Base-by-base conservation (phyloP, 2,113 vertebrate genomes). In the Pollimyrus isidori region DNA sequence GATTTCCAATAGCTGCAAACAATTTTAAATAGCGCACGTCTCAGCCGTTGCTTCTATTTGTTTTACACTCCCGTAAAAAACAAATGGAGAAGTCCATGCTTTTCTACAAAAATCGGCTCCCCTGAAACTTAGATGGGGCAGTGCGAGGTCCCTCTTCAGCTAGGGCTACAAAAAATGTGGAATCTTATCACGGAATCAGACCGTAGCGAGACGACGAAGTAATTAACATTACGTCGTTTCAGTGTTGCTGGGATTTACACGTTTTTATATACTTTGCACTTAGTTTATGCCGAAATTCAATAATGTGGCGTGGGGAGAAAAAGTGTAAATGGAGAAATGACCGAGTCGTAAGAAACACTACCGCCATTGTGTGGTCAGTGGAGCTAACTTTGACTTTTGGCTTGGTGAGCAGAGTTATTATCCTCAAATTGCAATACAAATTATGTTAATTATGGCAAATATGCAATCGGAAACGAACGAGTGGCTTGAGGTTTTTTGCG, bases 1-100 rank as follows among this genome's bases (percentile, higher is more conserved):
- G 82, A 46, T 84, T 84, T n/a, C 45, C 39, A 45, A 84, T 84
- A 80, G 73, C 73, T 80, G 73, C 73, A 84, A 84, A 84, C 82
- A 84, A 48, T 82, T 42, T 45, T 39, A 76, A 87, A 87, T 87
- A 46, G 19, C 83, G 23, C 21, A 45, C 23, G 83, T 49, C 23
- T 85, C 58, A 26, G 58, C 23, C 58, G 23, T 85, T 10, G 45
- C 45, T 85, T 21, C 45, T 26, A 49, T 49, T n/a, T 85, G 45
- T 85, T 85, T 26, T 85, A 23, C 10, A 80, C 39, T 39, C 73
- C 4, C 15, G 6, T 42, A 80, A 80, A 53, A 35, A 56, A 56
- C 19, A 80, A 80, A 80, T 13, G 73, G 11, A 39, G 9, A 85
- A 65, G 39, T 56, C 39, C 58, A 15, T 80, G 2, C 30, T 42